phyloP scores from a whole-genome alignment of 2,888 invertebrate genomes.

The Eucera pruinosa region DNA sequence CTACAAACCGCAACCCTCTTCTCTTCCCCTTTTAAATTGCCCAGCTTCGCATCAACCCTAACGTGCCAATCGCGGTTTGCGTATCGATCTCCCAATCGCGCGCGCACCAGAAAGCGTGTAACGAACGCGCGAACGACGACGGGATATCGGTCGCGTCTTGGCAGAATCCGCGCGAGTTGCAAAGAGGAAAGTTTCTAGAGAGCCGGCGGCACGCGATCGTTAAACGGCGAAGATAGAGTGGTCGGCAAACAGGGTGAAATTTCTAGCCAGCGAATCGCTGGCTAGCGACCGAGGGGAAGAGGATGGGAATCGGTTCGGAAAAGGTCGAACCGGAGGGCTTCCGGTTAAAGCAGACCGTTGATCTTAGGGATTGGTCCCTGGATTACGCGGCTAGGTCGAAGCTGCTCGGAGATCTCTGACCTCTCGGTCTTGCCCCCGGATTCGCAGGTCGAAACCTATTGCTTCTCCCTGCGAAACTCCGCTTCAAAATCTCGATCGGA shows the following conservation, averaged over 20 bases:
- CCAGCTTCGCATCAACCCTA: too few species aligned
- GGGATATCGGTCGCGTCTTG: neutral
- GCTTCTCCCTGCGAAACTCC: conserved; percentile 55
- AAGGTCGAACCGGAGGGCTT: conserved; percentile 52
- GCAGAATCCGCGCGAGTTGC: conserved; percentile 14
- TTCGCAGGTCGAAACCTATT: conserved; percentile 69
- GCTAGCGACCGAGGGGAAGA: neutral
- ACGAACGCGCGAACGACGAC: neutral
- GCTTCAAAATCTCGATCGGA: conserved; percentile 46
- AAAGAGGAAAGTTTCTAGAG: conserved; percentile 29
- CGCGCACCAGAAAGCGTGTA: too few species aligned
- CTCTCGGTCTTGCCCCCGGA: conserved; percentile 61
- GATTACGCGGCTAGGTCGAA: conserved; percentile 69
- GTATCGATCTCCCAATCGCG: too few species aligned
- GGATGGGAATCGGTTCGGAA: conserved; percentile 44
- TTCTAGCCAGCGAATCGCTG: conserved; percentile 5
- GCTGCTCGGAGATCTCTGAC: conserved; percentile 62
- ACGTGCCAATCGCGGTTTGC: too few species aligned
- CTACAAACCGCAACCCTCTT: too few species aligned
- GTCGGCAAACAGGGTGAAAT: conserved; percentile 44
- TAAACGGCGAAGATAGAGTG: conserved; percentile 40
- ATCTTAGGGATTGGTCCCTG: conserved; percentile 71
- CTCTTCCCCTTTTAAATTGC: too few species aligned
- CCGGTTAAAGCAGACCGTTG: conserved; percentile 65
- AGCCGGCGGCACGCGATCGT: conserved; percentile 53